Base-by-base conservation (phyloP, 2,797 vertebrate genomes). In the Mastacembelus armatus region DNA sequence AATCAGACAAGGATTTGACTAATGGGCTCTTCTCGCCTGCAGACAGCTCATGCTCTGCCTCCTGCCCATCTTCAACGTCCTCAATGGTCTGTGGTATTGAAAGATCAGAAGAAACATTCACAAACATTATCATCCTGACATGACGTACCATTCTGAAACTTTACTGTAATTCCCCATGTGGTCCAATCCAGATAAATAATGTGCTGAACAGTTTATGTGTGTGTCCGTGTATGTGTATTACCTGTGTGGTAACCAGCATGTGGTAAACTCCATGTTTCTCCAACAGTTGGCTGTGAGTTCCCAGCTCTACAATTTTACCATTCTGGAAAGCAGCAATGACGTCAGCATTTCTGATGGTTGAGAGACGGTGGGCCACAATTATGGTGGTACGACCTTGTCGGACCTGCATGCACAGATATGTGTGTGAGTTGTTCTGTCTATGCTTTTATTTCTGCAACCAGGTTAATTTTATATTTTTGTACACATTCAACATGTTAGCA, bases 281-380 rank as follows among this genome's bases (percentile, higher is more conserved):
- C 92, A 99, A 96, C 69, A 99, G 92, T 52, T 96, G 57, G 1
- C 52, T 74, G 74, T 98, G 97, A 64, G 91, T 93, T 2, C 98
- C 98, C 75, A 93, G 81, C 76, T 99, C 98, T 30, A 77, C 81
- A 4, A 99, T 79, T 30, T 90, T 66, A 19, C 97, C 97, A 1
- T 90, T 80, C 48, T 95, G 89, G 4, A 98, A 95, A 27, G 96
- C 95, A 11, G 93, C 96, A 0, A 99, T 99, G 66, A 95, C 43
- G 8, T 99, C 95, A 19, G 96, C 97, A 2, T 97, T 99, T 76
- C 95, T 94, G 66, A 99, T 91, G 0, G 98, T 98, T 1, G 98
- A 99, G 73, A 99, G 86, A 9, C 97, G 94, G 76, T 99, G 98
- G 50, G 97, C 97, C 38, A 99, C 92, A 21, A 98, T 73, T 1